phyloP scores from a whole-genome alignment of 2,888 invertebrate genomes.

The Gari tellinella region DNA sequence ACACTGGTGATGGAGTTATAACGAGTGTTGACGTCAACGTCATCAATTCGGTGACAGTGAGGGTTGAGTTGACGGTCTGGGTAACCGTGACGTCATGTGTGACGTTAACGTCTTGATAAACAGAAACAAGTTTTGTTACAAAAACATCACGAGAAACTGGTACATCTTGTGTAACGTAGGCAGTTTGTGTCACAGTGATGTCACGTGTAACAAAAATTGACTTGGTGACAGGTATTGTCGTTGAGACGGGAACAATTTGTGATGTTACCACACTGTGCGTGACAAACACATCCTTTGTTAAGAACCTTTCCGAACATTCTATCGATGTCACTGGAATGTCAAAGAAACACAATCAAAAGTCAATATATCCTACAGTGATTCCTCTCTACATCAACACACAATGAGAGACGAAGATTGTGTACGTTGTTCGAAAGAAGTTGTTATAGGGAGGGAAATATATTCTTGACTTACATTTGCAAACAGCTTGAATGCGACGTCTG shows the following conservation, averaged over 20 bases:
- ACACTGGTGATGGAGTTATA: constrained; percentile 23
- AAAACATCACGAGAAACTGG: constrained; percentile 9
- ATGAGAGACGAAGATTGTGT: no score
- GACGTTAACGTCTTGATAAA: constrained; percentile 8
- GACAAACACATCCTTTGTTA: constrained; percentile 11
- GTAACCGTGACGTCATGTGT: constrained; percentile 34
- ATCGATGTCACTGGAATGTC: no score
- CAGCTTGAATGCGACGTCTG: no score
- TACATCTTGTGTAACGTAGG: constrained; percentile 9
- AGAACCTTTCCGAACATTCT: neutral
- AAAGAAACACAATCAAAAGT: no score
- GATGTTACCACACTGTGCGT: constrained; percentile 26
- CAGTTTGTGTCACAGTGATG: constrained; percentile 20
- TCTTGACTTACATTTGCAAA: no score
- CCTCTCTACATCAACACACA: no score
- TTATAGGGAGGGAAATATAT: no score
- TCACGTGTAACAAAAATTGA: constrained; percentile 7
- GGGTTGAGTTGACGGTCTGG: constrained; percentile 14
- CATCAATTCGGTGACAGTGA: neutral
- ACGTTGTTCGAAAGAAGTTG: no score
- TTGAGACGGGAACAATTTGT: constrained; percentile 6
- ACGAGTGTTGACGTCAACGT: constrained; percentile 15
- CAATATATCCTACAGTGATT: no score
- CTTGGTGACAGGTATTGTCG: constrained; percentile 2
- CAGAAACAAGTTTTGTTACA: constrained; percentile 11